Percentiles rank a stretch among this genome's conserved stretches.
phyloP scores from a whole-genome alignment of 2,888 invertebrate genomes.

The Brenthis hecate region DNA sequence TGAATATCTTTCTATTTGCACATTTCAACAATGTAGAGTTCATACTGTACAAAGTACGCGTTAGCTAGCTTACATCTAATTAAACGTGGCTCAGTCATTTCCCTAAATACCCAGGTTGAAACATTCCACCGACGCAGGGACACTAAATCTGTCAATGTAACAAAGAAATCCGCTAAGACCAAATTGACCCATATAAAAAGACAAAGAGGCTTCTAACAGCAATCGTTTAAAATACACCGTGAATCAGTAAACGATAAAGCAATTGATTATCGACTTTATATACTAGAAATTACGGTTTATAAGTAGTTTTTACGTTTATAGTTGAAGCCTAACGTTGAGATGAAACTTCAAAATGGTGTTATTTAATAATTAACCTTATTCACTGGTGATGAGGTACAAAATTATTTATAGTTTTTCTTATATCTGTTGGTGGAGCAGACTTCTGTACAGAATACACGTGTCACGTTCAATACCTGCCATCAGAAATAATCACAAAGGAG shows the following conservation, averaged over 20 bases:
- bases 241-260: slow-evolving; percentile 40
- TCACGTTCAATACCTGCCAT: slow-evolving; percentile 45
- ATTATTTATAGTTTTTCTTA: background rate
- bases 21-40: no score
- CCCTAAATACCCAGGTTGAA: slow-evolving; percentile 37
- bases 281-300: slow-evolving; percentile 21
- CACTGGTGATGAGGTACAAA: background rate
- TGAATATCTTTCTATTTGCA: no score
- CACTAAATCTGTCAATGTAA: slow-evolving; percentile 48
- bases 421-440: background rate
- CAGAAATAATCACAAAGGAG: slow-evolving; percentile 48
- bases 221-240: slow-evolving; percentile 46
- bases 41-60: no score
- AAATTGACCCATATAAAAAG: slow-evolving; percentile 47
- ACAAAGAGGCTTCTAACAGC: slow-evolving; percentile 45
- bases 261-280: slow-evolving; percentile 25
- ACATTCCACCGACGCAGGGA: slow-evolving; percentile 33
- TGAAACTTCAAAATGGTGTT: background rate
- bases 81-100: slow-evolving; percentile 23
- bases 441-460: slow-evolving; percentile 32
- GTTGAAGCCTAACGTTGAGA: slow-evolving; percentile 4
- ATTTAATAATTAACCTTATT: background rate
- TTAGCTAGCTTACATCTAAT: background rate
- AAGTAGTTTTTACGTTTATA: slow-evolving; percentile 12
- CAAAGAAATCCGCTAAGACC: slow-evolving; percentile 46